phyloP scores from a whole-genome alignment of 1,140 invertebrate genomes.

The Aphaenogaster ashmeadi region DNA sequence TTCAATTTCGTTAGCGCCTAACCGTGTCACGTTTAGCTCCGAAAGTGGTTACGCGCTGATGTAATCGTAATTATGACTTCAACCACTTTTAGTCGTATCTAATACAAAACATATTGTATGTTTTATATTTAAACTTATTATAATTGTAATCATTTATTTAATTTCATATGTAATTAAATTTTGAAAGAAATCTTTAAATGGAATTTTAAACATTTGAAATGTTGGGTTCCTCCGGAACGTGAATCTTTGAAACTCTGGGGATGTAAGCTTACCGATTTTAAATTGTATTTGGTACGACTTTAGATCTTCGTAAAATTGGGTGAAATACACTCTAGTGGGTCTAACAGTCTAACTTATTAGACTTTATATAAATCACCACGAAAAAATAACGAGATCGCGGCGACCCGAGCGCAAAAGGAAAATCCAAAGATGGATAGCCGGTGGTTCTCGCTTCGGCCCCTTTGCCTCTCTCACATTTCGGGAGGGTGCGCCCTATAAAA shows the following conservation, averaged over 20 bases:
- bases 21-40: neutral
- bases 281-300: neutral
- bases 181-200: neutral
- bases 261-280: neutral
- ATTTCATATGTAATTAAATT: neutral
- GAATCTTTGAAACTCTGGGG: neutral
- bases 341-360: neutral
- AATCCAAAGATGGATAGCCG: constrained; percentile 83
- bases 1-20: constrained; percentile 24
- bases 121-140: neutral
- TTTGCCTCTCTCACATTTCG: constrained; percentile 53
- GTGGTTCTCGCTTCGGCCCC: constrained; percentile 74
- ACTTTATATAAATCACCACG: constrained; percentile 9
- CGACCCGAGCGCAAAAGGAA: constrained; percentile 65
- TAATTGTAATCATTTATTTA: neutral
- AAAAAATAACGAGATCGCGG: constrained; percentile 40
- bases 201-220: neutral
- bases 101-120: neutral
- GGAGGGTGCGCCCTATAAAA: constrained; percentile 74
- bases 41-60: neutral
- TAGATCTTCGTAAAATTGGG: neutral
- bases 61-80: neutral
- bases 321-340: neutral
- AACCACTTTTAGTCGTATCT: neutral
- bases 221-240: neutral